phyloP scores from a whole-genome alignment of 2,113 vertebrate genomes.

The Apodemus sylvaticus region DNA sequence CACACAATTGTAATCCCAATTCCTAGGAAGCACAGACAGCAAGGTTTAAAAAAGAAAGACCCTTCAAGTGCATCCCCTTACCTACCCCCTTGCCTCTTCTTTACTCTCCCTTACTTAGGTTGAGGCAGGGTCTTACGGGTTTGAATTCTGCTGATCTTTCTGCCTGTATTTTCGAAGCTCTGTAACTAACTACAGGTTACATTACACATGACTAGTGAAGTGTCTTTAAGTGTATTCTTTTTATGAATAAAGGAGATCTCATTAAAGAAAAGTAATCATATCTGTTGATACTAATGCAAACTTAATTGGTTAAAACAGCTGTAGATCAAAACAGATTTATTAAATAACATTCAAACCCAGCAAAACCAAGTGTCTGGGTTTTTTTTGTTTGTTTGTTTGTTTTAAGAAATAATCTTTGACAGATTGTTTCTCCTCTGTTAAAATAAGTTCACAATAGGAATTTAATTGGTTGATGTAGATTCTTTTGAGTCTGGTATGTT shows the following conservation, averaged over 20 bases:
- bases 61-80: neutral
- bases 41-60: neutral
- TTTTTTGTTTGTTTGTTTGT: neutral
- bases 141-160: neutral
- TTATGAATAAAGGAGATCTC: neutral
- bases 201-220: neutral
- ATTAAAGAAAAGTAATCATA: neutral
- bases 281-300: neutral
- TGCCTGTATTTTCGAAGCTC: neutral
- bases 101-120: neutral
- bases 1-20: neutral
- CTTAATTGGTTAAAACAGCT: neutral
- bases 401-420: neutral
- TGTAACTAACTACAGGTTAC: neutral
- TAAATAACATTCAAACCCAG: neutral
- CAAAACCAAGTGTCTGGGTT: neutral
- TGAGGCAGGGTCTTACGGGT: neutral
- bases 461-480: neutral
- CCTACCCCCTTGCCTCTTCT: neutral
- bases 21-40: neutral
- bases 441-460: neutral
- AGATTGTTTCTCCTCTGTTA: neutral
- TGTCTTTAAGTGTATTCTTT: neutral
- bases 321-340: neutral
- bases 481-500: neutral